phyloP scores from a whole-genome alignment of 2,113 vertebrate species.

The Acrocephalus kingi region DNA sequence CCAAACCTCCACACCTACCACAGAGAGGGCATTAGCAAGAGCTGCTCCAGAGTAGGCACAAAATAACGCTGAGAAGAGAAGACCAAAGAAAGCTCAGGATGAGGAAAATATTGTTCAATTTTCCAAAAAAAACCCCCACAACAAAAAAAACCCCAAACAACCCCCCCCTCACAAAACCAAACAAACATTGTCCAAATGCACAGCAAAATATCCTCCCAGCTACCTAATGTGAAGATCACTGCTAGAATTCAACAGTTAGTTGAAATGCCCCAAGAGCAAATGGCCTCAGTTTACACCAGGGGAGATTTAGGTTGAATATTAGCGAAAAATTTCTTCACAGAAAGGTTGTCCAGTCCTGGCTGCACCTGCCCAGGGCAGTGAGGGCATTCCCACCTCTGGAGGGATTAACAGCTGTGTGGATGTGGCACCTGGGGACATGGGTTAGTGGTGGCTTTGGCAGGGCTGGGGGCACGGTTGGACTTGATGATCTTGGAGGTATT shows the following conservation, averaged over 20 bases:
- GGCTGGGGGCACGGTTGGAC: not conserved
- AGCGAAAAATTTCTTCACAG: not conserved
- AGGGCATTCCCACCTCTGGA: not conserved
- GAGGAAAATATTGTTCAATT: not conserved
- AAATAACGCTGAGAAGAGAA: constrained; percentile 77
- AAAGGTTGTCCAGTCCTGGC: not conserved
- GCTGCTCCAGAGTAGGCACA: constrained; percentile 88
- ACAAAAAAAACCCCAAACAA: not conserved
- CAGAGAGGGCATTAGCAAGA: constrained; percentile 83
- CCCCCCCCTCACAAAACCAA: not conserved
- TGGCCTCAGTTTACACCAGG: not conserved
- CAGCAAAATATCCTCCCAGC: not conserved
- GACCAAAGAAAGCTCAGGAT: not conserved
- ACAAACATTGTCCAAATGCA: not conserved
- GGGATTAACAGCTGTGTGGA: not conserved
- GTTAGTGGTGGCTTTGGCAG: not conserved
- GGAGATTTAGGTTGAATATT: not conserved
- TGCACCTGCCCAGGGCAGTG: not conserved
- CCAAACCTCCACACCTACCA: constrained; percentile 69
- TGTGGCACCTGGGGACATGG: rapidly evolving
- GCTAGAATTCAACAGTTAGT: not conserved
- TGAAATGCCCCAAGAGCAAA: not conserved
- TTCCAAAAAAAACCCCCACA: not conserved
- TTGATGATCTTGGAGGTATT: not conserved
- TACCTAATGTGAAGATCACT: not conserved